A percentile compares a stretch with the other conserved stretches of the same genome.
Conservation (phyloP, 1,140 invertebrate species). For the Scaptomyza hsui region DNA sequence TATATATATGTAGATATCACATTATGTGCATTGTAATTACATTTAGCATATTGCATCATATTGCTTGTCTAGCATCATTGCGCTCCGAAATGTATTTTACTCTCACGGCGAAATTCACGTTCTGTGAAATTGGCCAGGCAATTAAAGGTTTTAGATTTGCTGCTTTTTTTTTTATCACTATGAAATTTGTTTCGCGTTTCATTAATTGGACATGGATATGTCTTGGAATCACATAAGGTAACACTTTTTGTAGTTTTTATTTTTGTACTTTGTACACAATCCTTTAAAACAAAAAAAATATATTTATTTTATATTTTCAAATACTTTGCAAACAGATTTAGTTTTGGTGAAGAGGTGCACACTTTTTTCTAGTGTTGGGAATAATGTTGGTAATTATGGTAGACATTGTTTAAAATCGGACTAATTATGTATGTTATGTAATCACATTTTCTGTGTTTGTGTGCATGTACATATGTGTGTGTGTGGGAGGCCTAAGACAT, state of each 20-base stretch:
- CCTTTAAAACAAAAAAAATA: not conserved
- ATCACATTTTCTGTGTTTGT: too few species aligned
- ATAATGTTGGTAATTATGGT: too few species aligned
- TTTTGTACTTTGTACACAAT: conserved; percentile 1
- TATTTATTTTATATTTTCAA: not conserved
- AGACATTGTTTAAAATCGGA: not conserved
- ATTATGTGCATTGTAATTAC: conserved; percentile 51
- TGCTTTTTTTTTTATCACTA: conserved; percentile 27
- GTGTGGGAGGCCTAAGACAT: conserved; percentile 47
- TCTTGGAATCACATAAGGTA: conserved; percentile 40
- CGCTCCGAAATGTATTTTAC: conserved; percentile 51
- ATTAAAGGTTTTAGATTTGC: conserved; percentile 41
- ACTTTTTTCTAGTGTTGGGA: too few species aligned
- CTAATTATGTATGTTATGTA: not conserved
- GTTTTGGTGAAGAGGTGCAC: not conserved
- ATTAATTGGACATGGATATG: conserved; percentile 42
- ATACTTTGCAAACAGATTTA: too few species aligned
- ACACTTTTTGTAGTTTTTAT: not conserved
- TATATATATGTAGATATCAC: conserved; percentile 31
- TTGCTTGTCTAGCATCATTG: conserved; percentile 46
- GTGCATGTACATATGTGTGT: not conserved
- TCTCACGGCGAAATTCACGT: conserved; percentile 67
- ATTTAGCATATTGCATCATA: conserved; percentile 21
- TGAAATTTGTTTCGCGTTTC: conserved; percentile 36
- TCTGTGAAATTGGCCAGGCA: conserved; percentile 73